Evolutionary conservation across 2,888 invertebrate genomes (phyloP).

Genomic region (Tridacna gigas): DNA sequence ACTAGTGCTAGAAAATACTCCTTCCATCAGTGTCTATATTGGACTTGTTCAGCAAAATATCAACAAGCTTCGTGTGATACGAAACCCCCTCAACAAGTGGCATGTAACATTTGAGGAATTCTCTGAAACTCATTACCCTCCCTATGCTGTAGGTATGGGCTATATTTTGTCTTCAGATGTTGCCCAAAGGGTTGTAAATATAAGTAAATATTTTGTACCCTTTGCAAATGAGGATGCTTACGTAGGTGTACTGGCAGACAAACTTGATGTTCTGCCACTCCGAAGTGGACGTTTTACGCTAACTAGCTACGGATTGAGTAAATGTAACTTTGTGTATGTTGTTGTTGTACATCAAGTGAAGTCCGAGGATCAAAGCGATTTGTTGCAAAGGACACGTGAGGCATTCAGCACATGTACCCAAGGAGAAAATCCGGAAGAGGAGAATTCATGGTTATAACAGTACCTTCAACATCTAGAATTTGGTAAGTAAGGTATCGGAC

Average conservation of each 20-base stretch:
- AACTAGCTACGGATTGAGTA: slow-evolving; percentile 74
- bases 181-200: slow-evolving; percentile 70
- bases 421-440: slow-evolving; percentile 9
- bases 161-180: slow-evolving; percentile 81
- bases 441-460: slow-evolving; percentile 21
- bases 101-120: slow-evolving; percentile 76
- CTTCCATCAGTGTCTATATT: slow-evolving; percentile 74
- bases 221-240: slow-evolving; percentile 84
- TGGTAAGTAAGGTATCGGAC: neutral
- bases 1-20: slow-evolving; percentile 66
- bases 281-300: slow-evolving; percentile 80
- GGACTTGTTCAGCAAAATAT: slow-evolving; percentile 76
- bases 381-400: slow-evolving; percentile 70
- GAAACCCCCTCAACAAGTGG: slow-evolving; percentile 80
- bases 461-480: neutral
- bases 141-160: slow-evolving; percentile 83
- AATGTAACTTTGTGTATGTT: slow-evolving; percentile 82
- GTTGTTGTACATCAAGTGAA: slow-evolving; percentile 81
- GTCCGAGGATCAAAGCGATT: slow-evolving; percentile 69
- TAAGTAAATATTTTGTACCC: slow-evolving; percentile 69
- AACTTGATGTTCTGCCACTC: slow-evolving; percentile 74
- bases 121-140: slow-evolving; percentile 75
- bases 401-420: slow-evolving; percentile 61
- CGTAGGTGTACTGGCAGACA: slow-evolving; percentile 79
- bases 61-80: slow-evolving; percentile 74